phyloP scores from a whole-genome alignment of 2,888 invertebrate species.

The Drosophila robusta region DNA sequence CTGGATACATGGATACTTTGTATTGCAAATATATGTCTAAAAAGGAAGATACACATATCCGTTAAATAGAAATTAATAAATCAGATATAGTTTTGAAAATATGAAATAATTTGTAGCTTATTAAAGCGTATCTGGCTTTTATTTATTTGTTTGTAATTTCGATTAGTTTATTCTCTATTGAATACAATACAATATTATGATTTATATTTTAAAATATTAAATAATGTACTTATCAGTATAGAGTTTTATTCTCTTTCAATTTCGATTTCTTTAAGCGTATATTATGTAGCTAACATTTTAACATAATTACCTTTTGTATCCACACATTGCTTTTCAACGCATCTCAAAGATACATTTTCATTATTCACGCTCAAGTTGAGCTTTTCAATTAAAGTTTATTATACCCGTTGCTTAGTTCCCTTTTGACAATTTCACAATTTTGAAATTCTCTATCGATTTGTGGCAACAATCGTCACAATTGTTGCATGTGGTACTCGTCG shows the following conservation, averaged over 20 bases:
- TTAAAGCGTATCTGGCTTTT: too few species aligned
- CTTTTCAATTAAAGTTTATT: neutral
- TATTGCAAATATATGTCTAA: too few species aligned
- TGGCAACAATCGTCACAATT: constrained; percentile 9
- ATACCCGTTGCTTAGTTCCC: neutral
- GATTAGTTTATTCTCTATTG: too few species aligned
- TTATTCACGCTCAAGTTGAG: neutral
- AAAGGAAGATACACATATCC: too few species aligned
- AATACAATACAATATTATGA: too few species aligned
- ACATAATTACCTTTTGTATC: neutral
- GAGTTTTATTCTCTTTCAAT: neutral
- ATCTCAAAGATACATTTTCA: constrained; percentile 1
- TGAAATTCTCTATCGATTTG: constrained; percentile 1
- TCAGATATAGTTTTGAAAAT: neutral
- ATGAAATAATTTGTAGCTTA: neutral
- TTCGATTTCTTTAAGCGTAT: neutral
- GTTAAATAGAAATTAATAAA: too few species aligned
- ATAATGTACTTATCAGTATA: neutral
- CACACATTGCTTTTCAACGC: neutral
- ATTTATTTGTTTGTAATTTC: too few species aligned
- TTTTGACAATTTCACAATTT: neutral
- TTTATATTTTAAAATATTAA: neutral
- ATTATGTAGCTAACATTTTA: neutral
- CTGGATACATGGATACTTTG: neutral
- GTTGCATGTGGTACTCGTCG: neutral